Base-by-base conservation (phyloP, 2,888 invertebrate species). In the Melieria picta region DNA sequence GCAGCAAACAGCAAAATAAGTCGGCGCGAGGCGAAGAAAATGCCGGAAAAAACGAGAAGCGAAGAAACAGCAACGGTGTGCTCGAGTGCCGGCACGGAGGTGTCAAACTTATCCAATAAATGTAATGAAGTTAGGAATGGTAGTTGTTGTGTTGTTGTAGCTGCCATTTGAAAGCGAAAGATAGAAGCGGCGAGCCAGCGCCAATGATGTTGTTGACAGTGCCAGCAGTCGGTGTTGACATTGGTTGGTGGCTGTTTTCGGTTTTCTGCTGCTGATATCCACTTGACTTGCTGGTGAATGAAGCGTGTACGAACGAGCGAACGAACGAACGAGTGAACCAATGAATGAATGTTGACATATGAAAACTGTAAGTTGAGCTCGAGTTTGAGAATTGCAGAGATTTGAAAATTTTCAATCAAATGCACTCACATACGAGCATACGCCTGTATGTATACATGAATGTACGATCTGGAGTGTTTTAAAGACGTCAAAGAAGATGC, bases 51-150 rank as follows among this genome's bases (percentile, higher is more conserved):
- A 52, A 50, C 60, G 45, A 61, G 13, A 60, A 43, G 43, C 43
- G n/a, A 30, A 67, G 50, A 62, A 10, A 16, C 47, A 7, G 58
- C 16, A 30, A 13, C 11, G 11, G 52, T 45, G 43, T 67, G 45
- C 43, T 13, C 52, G 0, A n/a, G 11, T 7, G 50, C 11, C 43
- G 16, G 13, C 43, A 7, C 52, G 46, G 52, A 64, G 58, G 65
- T 71, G 66, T 66, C 71, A 82, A 82, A 81, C 81, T 80, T 81
- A 81, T 82, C 82, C 79, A 81, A 81, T 82, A 82, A 82, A 81
- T 81, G 81, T 82, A 81, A 82, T 77, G 69, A 69, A 67, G 74
- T 69, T 71, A 45, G 55, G 55, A 52, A 52, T 58, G 16, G 10
- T 30, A 30, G 60, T 56, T 62, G 62, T 55, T 55, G 13, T 50